Evolutionary conservation across 1,140 invertebrate species (phyloP), one percentile per base, ranked within the genome.

Genomic region (Drepana arcuata): DNA sequence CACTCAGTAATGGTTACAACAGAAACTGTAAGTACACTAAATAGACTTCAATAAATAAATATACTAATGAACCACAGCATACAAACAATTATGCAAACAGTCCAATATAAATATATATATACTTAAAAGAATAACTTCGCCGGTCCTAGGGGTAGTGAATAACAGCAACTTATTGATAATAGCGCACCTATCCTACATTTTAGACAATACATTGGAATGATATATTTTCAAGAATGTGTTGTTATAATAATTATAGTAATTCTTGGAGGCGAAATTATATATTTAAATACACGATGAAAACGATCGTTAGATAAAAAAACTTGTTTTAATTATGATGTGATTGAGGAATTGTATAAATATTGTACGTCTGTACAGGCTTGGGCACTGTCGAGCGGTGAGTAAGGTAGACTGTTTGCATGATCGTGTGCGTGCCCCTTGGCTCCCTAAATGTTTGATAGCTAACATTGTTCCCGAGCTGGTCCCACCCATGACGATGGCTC

Each of bases 401-500:
- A 6, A 10, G 4, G 24, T 26, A 18, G 57, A 52, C 36, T 64
- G 61, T 46, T 66, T 66, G 65, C 70, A 69, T 65, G 70, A 65
- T 55, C 60, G 61, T 64, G 58, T 51, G 59, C 28, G 33, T 35
- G 61, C 45, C 60, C 64, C 67, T 68, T 66, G 57, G 50, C 71
- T 68, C 66, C 54, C 73, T 77, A 77, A 72, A 68, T 77, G 70
- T 73, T 60, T 69, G 60, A 64, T 73, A 80, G 63, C 77, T 79
- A 82, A 73, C 56, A 79, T 82, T 79, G 74, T 79, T 82, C 74
- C 72, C 77, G 46, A 71, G 51, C 70, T 79, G 74, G 74, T 79
- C 74, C 74, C 74, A 81, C 73, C 77, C 74, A 78, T 78, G 74
- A 79, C 73, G 70, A 77, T 74, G 72, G 66, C 70, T 77, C 75